These are phyloP conservation scores for Ophiothrix spiculata DNA, from an alignment of 35 echinoderm and acorn worm species.

Conservation along the genomic window DNA sequence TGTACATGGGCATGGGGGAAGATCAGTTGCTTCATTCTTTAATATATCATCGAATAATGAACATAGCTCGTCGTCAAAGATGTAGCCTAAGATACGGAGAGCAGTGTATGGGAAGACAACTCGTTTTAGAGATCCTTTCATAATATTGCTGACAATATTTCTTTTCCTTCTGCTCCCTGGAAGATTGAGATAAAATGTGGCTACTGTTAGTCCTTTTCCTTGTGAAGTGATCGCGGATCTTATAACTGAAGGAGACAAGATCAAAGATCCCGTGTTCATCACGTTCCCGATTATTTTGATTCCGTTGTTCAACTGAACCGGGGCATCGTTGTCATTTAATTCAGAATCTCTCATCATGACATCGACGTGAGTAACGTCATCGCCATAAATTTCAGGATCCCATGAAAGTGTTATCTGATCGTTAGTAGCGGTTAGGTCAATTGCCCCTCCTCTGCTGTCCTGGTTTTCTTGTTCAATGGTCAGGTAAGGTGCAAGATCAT, in stretches of 20 bases:
- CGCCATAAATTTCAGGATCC: constrained; percentile 1
- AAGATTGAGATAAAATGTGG: constrained; percentile 1
- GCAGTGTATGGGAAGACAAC: neutral
- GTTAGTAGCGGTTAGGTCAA: constrained; percentile 26
- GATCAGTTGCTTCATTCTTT: neutral
- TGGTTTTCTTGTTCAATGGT: constrained; percentile 2
- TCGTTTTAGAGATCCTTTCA: neutral
- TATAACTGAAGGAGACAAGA: neutral
- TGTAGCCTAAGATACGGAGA: too few species aligned
- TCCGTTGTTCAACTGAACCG: constrained; percentile 13
- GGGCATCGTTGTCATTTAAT: neutral
- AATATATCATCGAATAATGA: neutral
- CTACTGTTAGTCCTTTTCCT: neutral
- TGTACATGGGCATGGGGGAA: constrained; percentile 53
- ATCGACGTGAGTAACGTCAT: neutral
- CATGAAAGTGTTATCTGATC: constrained; percentile 25
- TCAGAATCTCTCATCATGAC: neutral
- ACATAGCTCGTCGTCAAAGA: too few species aligned
- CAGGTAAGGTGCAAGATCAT: constrained; percentile 2
- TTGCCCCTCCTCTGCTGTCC: neutral
- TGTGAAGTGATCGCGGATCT: too few species aligned
- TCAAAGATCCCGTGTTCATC: constrained; percentile 21
- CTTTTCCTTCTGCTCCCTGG: neutral
- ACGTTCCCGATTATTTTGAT: neutral
- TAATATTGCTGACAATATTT: neutral